Percentiles rank a stretch among this genome's conserved stretches.
These are phyloP conservation scores for Drosophila pectinifera DNA, from an alignment of 1,140 invertebrate genomes.

Conservation along the genomic window DNA sequence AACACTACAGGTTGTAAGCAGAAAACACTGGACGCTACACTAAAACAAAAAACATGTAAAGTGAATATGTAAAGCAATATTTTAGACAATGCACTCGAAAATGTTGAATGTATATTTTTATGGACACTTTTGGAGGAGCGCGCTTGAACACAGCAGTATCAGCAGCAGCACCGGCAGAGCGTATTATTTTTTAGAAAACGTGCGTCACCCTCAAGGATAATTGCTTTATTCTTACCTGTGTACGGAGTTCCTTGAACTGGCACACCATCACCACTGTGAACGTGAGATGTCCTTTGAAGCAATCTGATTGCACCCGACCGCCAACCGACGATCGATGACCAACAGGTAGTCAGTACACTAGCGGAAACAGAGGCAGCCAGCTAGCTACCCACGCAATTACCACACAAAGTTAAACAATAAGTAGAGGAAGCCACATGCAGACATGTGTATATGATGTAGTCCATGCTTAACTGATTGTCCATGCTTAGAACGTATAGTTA, in stretches of 20 bases:
- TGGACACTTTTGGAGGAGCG: slow-evolving; percentile 52
- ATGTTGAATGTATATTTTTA: slow-evolving; percentile 67
- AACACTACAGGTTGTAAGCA: slow-evolving; percentile 45
- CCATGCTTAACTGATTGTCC: slow-evolving; percentile 61
- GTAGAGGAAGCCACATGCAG: slow-evolving; percentile 32
- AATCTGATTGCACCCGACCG: slow-evolving; percentile 41
- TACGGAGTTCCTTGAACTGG: slow-evolving; percentile 43
- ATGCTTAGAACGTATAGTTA: slow-evolving; percentile 78
- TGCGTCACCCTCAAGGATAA: slow-evolving; percentile 28
- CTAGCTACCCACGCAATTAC: slow-evolving; percentile 51
- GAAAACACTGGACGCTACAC: slow-evolving; percentile 12
- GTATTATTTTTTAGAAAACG: slow-evolving; percentile 39
- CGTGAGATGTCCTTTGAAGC: slow-evolving; percentile 17
- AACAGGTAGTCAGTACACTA: slow-evolving; percentile 15
- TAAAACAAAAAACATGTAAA: slow-evolving; percentile 16
- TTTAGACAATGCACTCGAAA: slow-evolving; percentile 41
- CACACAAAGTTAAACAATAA: slow-evolving; percentile 68
- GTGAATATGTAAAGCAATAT: slow-evolving; percentile 61
- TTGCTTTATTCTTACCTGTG: slow-evolving; percentile 54
- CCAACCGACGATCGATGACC: slow-evolving; percentile 14
- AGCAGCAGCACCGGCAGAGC: slow-evolving; percentile 17
- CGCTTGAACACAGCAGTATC: slow-evolving; percentile 15
- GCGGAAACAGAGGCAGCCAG: slow-evolving; percentile 8
- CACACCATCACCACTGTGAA: slow-evolving; percentile 6
- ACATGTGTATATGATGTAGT: slow-evolving; percentile 19